phyloP scores from a whole-genome alignment of 1,140 invertebrate species.

The Magallana gigas region DNA sequence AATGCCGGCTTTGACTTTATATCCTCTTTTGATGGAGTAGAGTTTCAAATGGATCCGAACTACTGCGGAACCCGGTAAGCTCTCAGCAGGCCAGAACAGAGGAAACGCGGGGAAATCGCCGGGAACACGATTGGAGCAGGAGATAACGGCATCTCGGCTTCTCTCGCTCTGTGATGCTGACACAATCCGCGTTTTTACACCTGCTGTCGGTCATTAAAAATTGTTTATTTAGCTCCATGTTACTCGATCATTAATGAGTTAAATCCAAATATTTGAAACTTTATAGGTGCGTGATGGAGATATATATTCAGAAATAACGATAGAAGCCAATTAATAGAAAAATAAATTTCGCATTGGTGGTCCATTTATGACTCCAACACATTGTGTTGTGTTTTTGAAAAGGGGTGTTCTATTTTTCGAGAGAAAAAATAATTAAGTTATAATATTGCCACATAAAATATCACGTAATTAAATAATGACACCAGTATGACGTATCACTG shows the following conservation, averaged over 20 bases:
- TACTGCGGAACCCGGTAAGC: slow-evolving; percentile 44
- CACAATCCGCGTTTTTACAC: slow-evolving; percentile 56
- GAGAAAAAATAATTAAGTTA: background rate
- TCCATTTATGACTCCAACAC: background rate
- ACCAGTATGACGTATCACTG: slow-evolving; percentile 8
- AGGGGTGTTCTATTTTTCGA: too few species aligned
- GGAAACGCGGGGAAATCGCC: slow-evolving; percentile 54
- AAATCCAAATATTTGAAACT: slow-evolving; percentile 27
- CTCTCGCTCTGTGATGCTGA: slow-evolving; percentile 45
- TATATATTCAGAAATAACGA: slow-evolving; percentile 6
- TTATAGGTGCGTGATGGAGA: slow-evolving; percentile 6
- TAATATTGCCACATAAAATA: background rate
- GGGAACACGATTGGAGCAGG: slow-evolving; percentile 51
- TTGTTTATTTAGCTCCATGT: slow-evolving; percentile 45
- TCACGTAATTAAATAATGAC: slow-evolving; percentile 2
- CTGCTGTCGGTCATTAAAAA: slow-evolving; percentile 49
- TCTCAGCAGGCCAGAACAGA: slow-evolving; percentile 54
- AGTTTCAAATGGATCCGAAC: slow-evolving; percentile 36
- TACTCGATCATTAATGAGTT: slow-evolving; percentile 24
- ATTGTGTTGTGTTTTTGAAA: too few species aligned
- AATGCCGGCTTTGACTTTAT: slow-evolving; percentile 32
- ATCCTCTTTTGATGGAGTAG: slow-evolving; percentile 36
- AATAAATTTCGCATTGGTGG: background rate
- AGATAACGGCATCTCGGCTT: slow-evolving; percentile 53
- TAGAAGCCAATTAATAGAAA: slow-evolving; percentile 29